These are phyloP conservation scores for Xylocampa areola DNA, from an alignment of 2,888 invertebrate genomes.

Conservation along the genomic window DNA sequence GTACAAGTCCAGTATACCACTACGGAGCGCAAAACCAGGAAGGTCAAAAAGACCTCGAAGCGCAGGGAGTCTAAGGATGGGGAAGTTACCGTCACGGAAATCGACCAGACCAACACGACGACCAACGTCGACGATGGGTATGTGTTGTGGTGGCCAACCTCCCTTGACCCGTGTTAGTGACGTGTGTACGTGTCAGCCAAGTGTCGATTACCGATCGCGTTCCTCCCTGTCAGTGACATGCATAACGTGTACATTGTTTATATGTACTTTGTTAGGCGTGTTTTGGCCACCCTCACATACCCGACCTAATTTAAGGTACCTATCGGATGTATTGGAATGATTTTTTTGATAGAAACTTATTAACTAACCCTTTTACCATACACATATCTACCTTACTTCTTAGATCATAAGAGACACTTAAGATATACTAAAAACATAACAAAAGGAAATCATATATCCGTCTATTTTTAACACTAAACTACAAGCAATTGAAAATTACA, in stretches of 20 bases:
- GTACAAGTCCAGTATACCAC: constrained; percentile 95
- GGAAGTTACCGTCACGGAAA: constrained; percentile 95
- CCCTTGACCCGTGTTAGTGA: constrained; percentile 76
- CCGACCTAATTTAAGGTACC: constrained; percentile 88
- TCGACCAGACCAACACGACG: constrained; percentile 92
- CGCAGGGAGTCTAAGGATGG: constrained; percentile 93
- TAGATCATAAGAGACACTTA: background rate
- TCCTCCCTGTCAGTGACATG: constrained; percentile 73
- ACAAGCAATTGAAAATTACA: background rate
- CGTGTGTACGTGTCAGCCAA: constrained; percentile 69
- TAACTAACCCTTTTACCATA: constrained; percentile 11
- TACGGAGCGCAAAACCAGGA: constrained; percentile 97
- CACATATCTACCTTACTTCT: background rate
- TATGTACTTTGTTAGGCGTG: constrained; percentile 66
- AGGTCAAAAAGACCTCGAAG: constrained; percentile 95
- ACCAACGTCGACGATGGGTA: constrained; percentile 94
- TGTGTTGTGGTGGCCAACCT: constrained; percentile 92
- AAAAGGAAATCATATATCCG: constrained; percentile 5
- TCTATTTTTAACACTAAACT: constrained; percentile 13
- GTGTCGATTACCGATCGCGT: constrained; percentile 77
- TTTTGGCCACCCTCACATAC: constrained; percentile 89
- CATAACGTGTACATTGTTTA: constrained; percentile 54
- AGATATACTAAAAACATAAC: background rate
- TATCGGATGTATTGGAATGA: constrained; percentile 59
- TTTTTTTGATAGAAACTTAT: constrained; percentile 8